Percentiles rank a stretch among this genome's conserved stretches.
These are phyloP conservation scores for Carollia perspicillata DNA, from an alignment of 2,113 vertebrate genomes.

Conservation along the genomic window DNA sequence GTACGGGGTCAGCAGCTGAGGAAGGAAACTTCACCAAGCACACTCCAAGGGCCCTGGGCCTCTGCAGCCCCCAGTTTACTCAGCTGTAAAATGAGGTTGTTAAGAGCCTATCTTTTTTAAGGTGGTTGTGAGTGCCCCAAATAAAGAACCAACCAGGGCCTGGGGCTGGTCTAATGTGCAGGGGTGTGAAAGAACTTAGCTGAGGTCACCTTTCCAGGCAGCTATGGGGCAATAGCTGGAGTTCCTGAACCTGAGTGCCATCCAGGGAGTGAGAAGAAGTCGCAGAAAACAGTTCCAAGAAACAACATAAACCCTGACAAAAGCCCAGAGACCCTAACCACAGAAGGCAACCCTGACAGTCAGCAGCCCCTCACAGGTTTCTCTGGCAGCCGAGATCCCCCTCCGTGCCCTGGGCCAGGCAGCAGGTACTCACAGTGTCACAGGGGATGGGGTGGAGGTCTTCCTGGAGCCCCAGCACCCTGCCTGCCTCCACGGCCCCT, in stretches of 20 bases:
- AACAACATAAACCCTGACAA: rapidly evolving
- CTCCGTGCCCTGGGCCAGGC: background rate
- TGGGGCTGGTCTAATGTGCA: background rate
- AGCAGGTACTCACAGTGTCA: constrained; percentile 51
- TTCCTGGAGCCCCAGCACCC: background rate
- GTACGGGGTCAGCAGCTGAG: background rate
- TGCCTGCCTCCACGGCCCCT: background rate
- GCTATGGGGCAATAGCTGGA: background rate
- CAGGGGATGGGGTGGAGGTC: background rate
- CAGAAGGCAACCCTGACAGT: background rate
- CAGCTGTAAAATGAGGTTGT: background rate
- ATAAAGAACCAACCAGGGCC: background rate
- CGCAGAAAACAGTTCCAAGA: background rate
- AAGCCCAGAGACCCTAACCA: background rate
- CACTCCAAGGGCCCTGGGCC: background rate
- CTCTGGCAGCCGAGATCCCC: rapidly evolving
- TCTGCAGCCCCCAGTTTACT: background rate
- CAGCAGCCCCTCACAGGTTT: background rate
- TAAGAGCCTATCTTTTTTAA: background rate
- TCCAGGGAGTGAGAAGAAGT: background rate
- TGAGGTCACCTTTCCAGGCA: background rate
- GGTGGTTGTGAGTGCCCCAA: background rate
- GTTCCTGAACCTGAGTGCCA: background rate
- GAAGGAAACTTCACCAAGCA: background rate
- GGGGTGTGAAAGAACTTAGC: background rate